These are phyloP conservation scores for Phaonia tiefii DNA, from an alignment of 2,888 invertebrate genomes.

Conservation along the genomic window DNA sequence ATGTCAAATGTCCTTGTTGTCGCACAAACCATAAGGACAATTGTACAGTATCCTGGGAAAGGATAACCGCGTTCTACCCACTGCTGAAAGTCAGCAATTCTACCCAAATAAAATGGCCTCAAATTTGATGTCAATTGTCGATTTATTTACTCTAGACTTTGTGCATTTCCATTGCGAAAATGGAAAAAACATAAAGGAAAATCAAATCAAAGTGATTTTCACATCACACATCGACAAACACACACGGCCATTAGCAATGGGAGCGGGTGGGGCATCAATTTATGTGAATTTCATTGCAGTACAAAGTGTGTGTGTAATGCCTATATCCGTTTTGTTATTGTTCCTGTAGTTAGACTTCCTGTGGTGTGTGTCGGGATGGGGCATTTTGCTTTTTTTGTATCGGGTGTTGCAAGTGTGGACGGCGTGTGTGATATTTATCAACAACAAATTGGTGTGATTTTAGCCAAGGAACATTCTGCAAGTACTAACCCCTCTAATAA, in stretches of 20 bases:
- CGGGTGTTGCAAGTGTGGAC: neutral
- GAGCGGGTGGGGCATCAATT: too few relatives aligned
- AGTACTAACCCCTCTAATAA: too few relatives aligned
- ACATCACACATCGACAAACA: neutral
- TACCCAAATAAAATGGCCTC: neutral
- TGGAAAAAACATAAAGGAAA: neutral
- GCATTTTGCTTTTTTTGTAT: neutral
- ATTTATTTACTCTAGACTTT: slow-evolving; percentile 10
- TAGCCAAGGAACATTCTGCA: too few relatives aligned
- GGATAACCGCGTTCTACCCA: slow-evolving; percentile 8
- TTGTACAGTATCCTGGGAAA: slow-evolving; percentile 2
- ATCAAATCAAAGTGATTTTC: neutral
- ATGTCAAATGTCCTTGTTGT: slow-evolving; percentile 39
- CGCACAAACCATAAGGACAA: slow-evolving; percentile 13
- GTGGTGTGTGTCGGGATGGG: slow-evolving; percentile 34
- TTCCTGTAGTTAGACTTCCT: slow-evolving; percentile 45
- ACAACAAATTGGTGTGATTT: slow-evolving; percentile 19
- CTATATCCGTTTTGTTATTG: slow-evolving; percentile 36
- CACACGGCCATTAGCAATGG: slow-evolving; percentile 34
- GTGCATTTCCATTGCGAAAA: slow-evolving; percentile 3
- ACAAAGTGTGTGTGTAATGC: slow-evolving; percentile 32
- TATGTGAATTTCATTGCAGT: slow-evolving; percentile 56
- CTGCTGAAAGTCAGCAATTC: neutral
- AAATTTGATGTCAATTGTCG: slow-evolving; percentile 34
- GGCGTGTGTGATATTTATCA: slow-evolving; percentile 2